These are phyloP conservation scores for Chelmon rostratus DNA, from an alignment of 2,797 vertebrate species.

Conservation along the genomic window DNA sequence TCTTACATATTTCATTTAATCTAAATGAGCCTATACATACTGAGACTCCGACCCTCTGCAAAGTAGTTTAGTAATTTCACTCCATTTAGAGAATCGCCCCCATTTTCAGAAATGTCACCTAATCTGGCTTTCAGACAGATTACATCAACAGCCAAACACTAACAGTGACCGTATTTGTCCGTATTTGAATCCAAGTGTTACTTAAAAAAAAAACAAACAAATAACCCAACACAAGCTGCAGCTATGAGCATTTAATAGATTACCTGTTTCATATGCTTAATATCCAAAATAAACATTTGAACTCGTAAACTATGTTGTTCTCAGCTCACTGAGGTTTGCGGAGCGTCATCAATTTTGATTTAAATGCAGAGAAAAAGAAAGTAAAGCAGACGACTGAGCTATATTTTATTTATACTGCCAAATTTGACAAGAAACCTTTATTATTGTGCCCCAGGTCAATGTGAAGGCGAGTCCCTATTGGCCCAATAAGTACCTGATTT, in stretches of 20 bases:
- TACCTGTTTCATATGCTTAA: slow-evolving; percentile 35
- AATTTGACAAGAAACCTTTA: slow-evolving; percentile 24
- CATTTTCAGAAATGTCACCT: slow-evolving; percentile 9
- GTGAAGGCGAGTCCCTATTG: slow-evolving; percentile 58
- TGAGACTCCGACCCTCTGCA: slow-evolving; percentile 5
- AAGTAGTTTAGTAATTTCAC: slow-evolving; percentile 18
- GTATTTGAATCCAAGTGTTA: slow-evolving; percentile 19
- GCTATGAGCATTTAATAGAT: slow-evolving; percentile 29
- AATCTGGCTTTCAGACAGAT: slow-evolving; percentile 61
- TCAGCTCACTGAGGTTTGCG: slow-evolving; percentile 7
- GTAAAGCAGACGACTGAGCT: background rate
- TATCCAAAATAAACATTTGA: slow-evolving; percentile 36
- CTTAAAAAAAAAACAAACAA: slow-evolving; percentile 4
- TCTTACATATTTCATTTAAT: slow-evolving; percentile 21
- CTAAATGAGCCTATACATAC: slow-evolving; percentile 20
- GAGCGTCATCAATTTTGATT: slow-evolving; percentile 25
- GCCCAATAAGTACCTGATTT: slow-evolving; percentile 72
- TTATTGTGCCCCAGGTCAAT: slow-evolving; percentile 33
- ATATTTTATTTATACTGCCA: background rate
- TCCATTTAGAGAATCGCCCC: background rate
- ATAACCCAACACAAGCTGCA: background rate
- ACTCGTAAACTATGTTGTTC: slow-evolving; percentile 48
- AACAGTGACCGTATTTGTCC: slow-evolving; percentile 43
- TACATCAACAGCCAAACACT: slow-evolving; percentile 47
- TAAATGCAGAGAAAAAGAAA: background rate